phyloP scores from a whole-genome alignment of 2,888 invertebrate species.

The Tubulanus polymorphus region DNA sequence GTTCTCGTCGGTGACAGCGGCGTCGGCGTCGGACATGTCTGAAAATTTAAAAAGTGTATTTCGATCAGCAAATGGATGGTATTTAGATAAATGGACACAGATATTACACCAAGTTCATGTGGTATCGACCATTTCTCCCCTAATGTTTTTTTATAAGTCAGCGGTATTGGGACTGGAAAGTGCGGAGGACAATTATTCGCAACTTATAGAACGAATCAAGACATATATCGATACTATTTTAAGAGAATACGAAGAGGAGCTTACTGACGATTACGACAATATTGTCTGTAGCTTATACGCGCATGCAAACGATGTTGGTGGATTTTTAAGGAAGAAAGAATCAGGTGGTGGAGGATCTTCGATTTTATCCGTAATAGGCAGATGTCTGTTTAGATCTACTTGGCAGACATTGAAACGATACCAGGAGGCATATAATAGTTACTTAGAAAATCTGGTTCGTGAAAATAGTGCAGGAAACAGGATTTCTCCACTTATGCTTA shows the following conservation, averaged over 20 bases:
- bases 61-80: not conserved
- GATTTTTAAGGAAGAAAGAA: not conserved
- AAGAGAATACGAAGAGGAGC: not conserved
- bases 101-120: not conserved
- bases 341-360: not conserved
- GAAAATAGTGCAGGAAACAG: not conserved
- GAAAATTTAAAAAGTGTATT: slow-evolving; percentile 1
- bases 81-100: slow-evolving; percentile 1
- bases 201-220: not conserved
- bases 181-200: not conserved
- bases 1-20: not conserved
- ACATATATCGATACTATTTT: not conserved
- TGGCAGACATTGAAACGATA: not conserved
- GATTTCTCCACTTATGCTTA: not conserved
- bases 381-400: not conserved
- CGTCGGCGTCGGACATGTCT: not conserved
- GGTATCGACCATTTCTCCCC: not conserved
- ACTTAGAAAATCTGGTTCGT: not conserved
- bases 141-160: slow-evolving; percentile 1
- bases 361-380: not conserved
- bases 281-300: not conserved
- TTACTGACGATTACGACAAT: not conserved
- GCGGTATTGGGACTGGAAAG: not conserved
- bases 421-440: not conserved
- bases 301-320: not conserved